Evolutionary conservation across 1,140 invertebrate genomes (phyloP), one percentile per base, ranked within the genome.

Genomic region (Drosophila obscura): DNA sequence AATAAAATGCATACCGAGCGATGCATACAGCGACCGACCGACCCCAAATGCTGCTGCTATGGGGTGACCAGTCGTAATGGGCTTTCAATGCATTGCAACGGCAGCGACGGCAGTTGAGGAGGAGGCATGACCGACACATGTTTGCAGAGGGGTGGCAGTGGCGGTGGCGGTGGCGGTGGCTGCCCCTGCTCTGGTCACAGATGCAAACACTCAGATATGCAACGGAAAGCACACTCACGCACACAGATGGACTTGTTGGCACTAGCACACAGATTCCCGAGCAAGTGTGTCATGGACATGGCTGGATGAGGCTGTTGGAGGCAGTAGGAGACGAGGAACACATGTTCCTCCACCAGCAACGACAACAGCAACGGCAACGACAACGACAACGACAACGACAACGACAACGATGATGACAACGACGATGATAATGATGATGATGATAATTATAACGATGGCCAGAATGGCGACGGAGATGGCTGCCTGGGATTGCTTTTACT

Each of bases 181-280:
- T 19, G 19, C 26, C 26, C 26, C 26, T 39, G 35, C 35, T 2
- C 11, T 53, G 67, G 57, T 60, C 60, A 50, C 81, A 78, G 74
- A 87, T 87, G 82, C 83, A 87, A 87, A 88, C 82, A 87, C 80
- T 59, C 83, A 73, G 82, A 87, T 87, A 87, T 88, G 83, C 76
- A 84, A 69, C 73, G 73, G 78, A 80, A 77, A 67, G 67, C 63
- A 78, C 73, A 78, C 31, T 31, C 62, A 84, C 59, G 67, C 49
- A 66, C 31, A 48, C 9, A 48, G 7, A 53, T 28, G 48, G 26
- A 66, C 58, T 58, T 35, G 53, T 24, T 58, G 45, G 44, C 52
- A 62, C 55, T 39, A 31, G 35, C 35, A 43, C 52, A 68, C 15
- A 55, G 49, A 57, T 50, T 51, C 56, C 11, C 56, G 61, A 61